These are phyloP conservation scores for Paralichthys olivaceus DNA, from an alignment of 2,113 vertebrate genomes.

Conservation along the genomic window DNA sequence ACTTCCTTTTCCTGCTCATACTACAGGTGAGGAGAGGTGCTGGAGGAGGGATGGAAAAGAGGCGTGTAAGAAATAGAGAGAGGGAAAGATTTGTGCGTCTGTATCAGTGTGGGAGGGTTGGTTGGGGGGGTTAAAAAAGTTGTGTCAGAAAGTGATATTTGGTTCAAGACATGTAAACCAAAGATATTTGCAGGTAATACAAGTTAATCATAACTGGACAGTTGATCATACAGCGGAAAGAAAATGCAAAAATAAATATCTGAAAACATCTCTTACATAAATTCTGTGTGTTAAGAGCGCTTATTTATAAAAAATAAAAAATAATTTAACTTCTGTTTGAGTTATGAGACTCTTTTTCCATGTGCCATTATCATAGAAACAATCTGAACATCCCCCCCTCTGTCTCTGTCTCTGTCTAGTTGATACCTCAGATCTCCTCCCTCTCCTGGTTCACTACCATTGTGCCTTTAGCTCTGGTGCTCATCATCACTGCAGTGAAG, in stretches of 20 bases:
- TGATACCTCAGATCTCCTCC: conserved; percentile 97
- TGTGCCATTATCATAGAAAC: not conserved
- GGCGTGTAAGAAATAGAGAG: not conserved
- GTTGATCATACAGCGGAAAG: not conserved
- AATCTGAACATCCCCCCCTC: not conserved
- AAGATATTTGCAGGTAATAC: not conserved
- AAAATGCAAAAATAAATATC: too few species aligned
- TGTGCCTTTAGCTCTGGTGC: conserved; percentile 97
- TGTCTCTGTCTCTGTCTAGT: conserved; percentile 76
- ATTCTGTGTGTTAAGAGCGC: too few species aligned
- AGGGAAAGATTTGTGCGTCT: not conserved
- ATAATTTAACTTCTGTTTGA: too few species aligned
- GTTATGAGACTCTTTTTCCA: too few species aligned
- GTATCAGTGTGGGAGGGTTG: not conserved
- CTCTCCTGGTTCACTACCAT: conserved; percentile 99
- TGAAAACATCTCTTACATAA: too few species aligned
- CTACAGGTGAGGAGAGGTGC: conserved; percentile 86
- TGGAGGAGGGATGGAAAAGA: not conserved
- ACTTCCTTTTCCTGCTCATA: conserved; percentile 97
- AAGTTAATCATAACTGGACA: not conserved
- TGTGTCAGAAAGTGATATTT: too few species aligned
- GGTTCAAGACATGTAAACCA: not conserved
- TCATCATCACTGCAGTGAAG: conserved; percentile 96
- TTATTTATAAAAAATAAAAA: too few species aligned
- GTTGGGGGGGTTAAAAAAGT: not conserved